Evolutionary conservation across 2,888 invertebrate genomes (phyloP).

Genomic region (Crocallis elinguaria): DNA sequence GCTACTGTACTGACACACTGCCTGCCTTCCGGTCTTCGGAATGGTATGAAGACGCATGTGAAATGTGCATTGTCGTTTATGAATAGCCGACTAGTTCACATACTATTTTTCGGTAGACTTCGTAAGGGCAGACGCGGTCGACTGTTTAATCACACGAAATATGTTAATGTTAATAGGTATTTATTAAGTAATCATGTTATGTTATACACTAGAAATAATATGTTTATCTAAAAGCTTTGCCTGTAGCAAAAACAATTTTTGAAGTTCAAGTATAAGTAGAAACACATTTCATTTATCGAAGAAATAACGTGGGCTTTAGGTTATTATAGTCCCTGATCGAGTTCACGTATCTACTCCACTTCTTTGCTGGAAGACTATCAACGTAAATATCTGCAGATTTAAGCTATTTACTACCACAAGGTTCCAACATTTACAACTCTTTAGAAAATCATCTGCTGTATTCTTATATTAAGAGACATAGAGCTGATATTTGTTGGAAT

Average conservation of each 20-base stretch:
- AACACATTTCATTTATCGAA: slow-evolving; percentile 51
- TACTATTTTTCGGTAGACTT: too few relatives aligned
- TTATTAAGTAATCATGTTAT: too few relatives aligned
- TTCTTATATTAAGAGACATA: slow-evolving; percentile 35
- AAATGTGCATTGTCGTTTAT: too few relatives aligned
- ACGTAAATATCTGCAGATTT: slow-evolving; percentile 81
- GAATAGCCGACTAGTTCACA: too few relatives aligned
- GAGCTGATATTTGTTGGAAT: slow-evolving; percentile 46
- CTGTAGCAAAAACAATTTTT: too few relatives aligned
- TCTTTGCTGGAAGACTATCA: slow-evolving; percentile 78
- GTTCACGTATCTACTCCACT: slow-evolving; percentile 79
- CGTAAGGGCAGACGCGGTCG: too few relatives aligned
- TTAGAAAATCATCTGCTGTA: slow-evolving; percentile 31
- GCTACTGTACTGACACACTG: too few relatives aligned
- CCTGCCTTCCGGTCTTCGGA: too few relatives aligned
- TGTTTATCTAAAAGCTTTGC: too few relatives aligned
- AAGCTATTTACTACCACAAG: slow-evolving; percentile 45
- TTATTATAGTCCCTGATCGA: slow-evolving; percentile 74
- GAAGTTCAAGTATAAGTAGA: slow-evolving; percentile 3
- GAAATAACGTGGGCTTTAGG: slow-evolving; percentile 67
- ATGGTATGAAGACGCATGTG: too few relatives aligned
- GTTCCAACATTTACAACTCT: slow-evolving; percentile 43
- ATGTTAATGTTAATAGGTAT: slow-evolving; percentile 50
- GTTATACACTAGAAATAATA: too few relatives aligned
- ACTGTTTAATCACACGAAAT: too few relatives aligned